A percentile compares a stretch with the other conserved stretches of the same genome.
Conservation (phyloP, 2,113 vertebrate genomes). For the Apeltes quadracus region DNA sequence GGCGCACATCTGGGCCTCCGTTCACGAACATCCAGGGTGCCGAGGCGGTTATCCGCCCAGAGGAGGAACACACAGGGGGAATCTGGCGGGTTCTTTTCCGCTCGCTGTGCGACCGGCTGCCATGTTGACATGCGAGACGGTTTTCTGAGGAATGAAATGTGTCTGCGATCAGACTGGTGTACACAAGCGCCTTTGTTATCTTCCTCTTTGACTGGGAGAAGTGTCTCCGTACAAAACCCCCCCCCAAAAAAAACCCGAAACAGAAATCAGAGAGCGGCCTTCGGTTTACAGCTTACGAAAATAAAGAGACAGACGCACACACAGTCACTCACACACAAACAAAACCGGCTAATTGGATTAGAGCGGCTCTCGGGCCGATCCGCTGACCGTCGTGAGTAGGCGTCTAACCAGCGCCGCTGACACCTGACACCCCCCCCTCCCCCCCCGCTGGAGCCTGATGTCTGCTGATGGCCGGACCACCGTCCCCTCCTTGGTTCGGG, state of each 20-base stretch:
- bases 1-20: constrained; percentile 77
- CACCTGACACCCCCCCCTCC: constrained; percentile 62
- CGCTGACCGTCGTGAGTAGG: constrained; percentile 65
- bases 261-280: constrained; percentile 43
- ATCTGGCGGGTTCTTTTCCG: constrained; percentile 56
- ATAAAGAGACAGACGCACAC: constrained; percentile 42
- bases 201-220: constrained; percentile 47
- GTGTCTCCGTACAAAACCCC: too few species aligned
- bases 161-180: constrained; percentile 29
- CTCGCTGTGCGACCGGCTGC: constrained; percentile 55
- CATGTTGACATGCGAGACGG: constrained; percentile 53
- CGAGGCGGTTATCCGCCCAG: constrained; percentile 70
- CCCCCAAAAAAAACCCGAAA: constrained; percentile 43
- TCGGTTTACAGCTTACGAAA: constrained; percentile 41
- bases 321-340: constrained; percentile 25
- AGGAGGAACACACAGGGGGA: constrained; percentile 70
- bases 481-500: constrained; percentile 72
- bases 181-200: constrained; percentile 50
- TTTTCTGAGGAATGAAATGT: constrained; percentile 55
- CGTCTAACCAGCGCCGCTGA: constrained; percentile 63
- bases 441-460: constrained; percentile 55
- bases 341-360: constrained; percentile 69
- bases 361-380: constrained; percentile 63
- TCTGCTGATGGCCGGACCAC: constrained; percentile 76
- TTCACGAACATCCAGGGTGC: constrained; percentile 47